Conservation (phyloP, 1,140 invertebrate genomes). For the Diabrotica undecimpunctata region DNA sequence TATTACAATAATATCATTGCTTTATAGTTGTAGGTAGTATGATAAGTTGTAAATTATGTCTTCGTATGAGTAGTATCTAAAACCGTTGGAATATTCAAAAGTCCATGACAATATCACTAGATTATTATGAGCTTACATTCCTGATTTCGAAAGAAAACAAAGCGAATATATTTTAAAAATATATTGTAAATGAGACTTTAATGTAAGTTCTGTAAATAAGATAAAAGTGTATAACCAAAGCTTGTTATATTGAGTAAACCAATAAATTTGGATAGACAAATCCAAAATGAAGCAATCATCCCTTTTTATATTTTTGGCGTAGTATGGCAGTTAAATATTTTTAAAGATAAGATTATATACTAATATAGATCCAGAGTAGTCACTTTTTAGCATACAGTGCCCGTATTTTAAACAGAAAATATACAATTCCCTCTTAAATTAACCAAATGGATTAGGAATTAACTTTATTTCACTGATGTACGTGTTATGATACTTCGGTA, state of each 20-base stretch:
- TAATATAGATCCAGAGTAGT: constrained; percentile 2
- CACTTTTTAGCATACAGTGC: not conserved
- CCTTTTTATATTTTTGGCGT: constrained; percentile 8
- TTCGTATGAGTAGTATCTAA: not conserved
- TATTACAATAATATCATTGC: too few relatives aligned
- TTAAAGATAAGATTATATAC: constrained; percentile 13
- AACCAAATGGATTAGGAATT: too few relatives aligned
- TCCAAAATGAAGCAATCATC: constrained; percentile 17
- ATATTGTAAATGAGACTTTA: not conserved
- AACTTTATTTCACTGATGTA: too few relatives aligned
- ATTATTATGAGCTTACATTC: constrained; percentile 1
- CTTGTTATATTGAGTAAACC: not conserved
- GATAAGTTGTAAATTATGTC: too few relatives aligned
- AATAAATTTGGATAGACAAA: not conserved
- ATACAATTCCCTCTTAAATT: too few relatives aligned
- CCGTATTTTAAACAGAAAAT: too few relatives aligned
- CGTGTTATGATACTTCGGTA: too few relatives aligned
- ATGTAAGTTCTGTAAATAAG: not conserved
- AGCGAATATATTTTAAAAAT: not conserved
- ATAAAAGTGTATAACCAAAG: not conserved
- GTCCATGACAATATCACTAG: constrained; percentile 2
- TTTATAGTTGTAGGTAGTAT: too few relatives aligned
- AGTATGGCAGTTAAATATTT: constrained; percentile 13
- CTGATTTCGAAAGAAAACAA: not conserved
- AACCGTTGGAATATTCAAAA: not conserved